Base-by-base conservation (phyloP, 2,113 vertebrate genomes). In the Myotis davidii region DNA sequence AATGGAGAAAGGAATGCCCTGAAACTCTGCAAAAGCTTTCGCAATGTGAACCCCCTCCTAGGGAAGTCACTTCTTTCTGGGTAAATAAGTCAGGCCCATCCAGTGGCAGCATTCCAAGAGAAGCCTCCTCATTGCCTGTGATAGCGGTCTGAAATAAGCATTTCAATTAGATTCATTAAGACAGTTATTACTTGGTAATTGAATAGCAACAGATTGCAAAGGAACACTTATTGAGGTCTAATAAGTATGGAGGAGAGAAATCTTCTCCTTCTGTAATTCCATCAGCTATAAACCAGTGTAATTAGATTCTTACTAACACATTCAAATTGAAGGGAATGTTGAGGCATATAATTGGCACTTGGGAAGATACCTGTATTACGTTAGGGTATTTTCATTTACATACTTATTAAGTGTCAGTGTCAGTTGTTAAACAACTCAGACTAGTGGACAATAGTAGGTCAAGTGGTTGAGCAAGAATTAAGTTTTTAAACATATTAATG, bases 131-230 rank as follows among this genome's bases (percentile, higher is more conserved):
- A 82, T 56, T 52, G 48, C 70, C 25, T 87, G 88, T 81, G 94
- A 86, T 94, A 98, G 97, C 91, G 97, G 97, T 95, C 94, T 97
- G 96, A 98, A 98, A 98, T 97, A 98, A 98, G 98, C 98, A 98
- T 98, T 98, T 98, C 98, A 98, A 98, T 98, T 98, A 98, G 98
- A 98, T 98, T 98, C 98, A 98, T 98, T 99, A 98, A 98, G 98
- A 97, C 98, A 98, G 98, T 98, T 99, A 98, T 98, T 99, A 98
- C 98, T 98, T 98, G 98, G 97, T 98, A 99, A 99, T 98, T 98
- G 98, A 99, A 98, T 97, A 98, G 97, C 98, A 98, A 98, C 98
- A 99, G 98, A 98, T 98, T 98, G 98, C 98, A 98, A 97, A 98
- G 98, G 97, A 99, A 98, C 97, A 98, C 98, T 98, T 98, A 98